These are phyloP conservation scores for Morinoia aosen DNA, from an alignment of 2,888 invertebrate genomes.

Conservation along the genomic window DNA sequence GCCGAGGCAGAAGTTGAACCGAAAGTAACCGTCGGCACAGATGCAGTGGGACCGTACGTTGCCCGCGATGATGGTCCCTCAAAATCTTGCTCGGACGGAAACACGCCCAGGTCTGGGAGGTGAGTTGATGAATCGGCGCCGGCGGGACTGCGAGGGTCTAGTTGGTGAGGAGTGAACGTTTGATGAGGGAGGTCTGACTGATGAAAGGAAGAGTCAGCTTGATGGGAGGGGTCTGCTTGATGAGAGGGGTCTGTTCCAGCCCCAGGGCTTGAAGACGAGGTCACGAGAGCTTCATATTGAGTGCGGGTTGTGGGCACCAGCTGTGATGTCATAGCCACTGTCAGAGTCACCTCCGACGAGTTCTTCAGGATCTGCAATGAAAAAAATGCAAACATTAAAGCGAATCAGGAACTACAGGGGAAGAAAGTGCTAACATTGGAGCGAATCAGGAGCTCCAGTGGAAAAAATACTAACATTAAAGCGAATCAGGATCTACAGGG, in stretches of 20 bases:
- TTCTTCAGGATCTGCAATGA: conserved; percentile 62
- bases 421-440: too few relatives aligned
- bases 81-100: neutral
- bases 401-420: neutral
- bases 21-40: neutral
- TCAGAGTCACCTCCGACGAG: conserved; percentile 64
- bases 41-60: neutral
- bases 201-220: neutral
- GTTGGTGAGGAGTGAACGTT: neutral
- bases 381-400: neutral
- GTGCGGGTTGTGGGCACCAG: conserved; percentile 58
- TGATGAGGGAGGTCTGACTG: neutral
- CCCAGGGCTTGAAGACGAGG: conserved; percentile 28
- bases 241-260: conserved; percentile 35
- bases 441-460: neutral
- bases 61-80: neutral
- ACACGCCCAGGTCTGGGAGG: conserved; percentile 37
- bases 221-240: neutral
- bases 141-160: conserved; percentile 34
- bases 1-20: neutral
- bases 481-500: too few relatives aligned
- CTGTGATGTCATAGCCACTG: conserved; percentile 66
- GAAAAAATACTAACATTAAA: too few relatives aligned
- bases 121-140: conserved; percentile 30
- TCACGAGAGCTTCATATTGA: conserved; percentile 50